phyloP scores from a whole-genome alignment of 2,888 invertebrate genomes.

The Callimorpha dominula region DNA sequence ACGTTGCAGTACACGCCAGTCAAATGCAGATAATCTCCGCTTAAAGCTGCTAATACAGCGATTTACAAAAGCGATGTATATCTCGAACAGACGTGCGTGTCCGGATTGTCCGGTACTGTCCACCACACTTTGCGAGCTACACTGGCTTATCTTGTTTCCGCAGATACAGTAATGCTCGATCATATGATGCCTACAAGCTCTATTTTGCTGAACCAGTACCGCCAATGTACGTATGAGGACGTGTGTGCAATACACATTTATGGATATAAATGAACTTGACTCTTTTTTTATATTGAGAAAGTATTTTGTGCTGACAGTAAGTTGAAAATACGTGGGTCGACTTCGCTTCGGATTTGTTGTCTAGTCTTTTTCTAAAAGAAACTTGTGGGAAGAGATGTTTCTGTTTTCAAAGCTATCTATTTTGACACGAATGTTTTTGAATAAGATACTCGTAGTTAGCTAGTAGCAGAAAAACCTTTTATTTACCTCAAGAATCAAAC shows the following conservation, averaged over 20 bases:
- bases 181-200: conserved; percentile 14
- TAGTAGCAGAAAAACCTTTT: not conserved
- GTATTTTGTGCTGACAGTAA: conserved; percentile 3
- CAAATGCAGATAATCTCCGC: conserved; percentile 4
- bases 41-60: conserved; percentile 29
- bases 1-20: not conserved
- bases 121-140: conserved; percentile 26
- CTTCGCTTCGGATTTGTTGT: not conserved
- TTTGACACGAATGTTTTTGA: not conserved
- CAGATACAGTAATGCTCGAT: conserved; percentile 37
- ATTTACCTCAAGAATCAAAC: not conserved
- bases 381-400: not conserved
- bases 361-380: not conserved
- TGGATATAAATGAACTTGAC: not conserved
- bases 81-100: conserved; percentile 42
- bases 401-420: not conserved
- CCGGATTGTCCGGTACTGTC: conserved; percentile 32
- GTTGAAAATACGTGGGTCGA: not conserved
- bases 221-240: not conserved
- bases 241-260: not conserved
- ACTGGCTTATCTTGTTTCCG: conserved; percentile 55
- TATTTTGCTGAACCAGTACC: conserved; percentile 1
- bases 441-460: too few relatives aligned
- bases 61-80: conserved; percentile 44
- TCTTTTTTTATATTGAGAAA: not conserved